These are phyloP conservation scores for Sorex maritimensis DNA, from an alignment of 2,797 vertebrate genomes.

Conservation along the genomic window DNA sequence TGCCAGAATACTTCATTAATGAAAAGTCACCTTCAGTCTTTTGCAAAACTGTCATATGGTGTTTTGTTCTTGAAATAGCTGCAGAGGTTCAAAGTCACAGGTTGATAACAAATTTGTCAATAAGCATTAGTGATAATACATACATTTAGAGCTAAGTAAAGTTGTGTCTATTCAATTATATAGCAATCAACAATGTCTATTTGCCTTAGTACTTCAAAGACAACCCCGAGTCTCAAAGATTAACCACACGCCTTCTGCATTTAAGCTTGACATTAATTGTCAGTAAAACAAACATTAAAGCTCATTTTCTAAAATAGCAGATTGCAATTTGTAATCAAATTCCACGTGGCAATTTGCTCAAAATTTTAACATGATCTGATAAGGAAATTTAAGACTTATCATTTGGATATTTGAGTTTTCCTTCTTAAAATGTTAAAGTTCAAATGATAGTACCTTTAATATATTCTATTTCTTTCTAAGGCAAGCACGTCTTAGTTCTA, in stretches of 20 bases:
- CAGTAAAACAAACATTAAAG: conserved; percentile 73
- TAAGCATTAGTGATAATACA: conserved; percentile 55
- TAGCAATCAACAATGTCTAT: conserved; percentile 67
- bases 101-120: conserved; percentile 60
- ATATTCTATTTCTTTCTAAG: neutral
- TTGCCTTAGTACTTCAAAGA: conserved; percentile 78
- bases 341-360: conserved; percentile 41
- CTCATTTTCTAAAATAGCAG: conserved; percentile 77
- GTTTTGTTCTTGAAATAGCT: conserved; percentile 52
- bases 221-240: conserved; percentile 41
- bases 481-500: too few species aligned
- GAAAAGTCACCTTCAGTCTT: conserved; percentile 39
- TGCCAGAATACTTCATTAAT: neutral
- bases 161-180: conserved; percentile 73
- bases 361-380: neutral
- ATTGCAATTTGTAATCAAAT: conserved; percentile 71
- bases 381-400: neutral
- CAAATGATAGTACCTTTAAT: neutral
- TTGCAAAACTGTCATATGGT: conserved; percentile 13
- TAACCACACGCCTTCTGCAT: conserved; percentile 71
- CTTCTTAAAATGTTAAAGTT: neutral
- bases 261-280: conserved; percentile 69
- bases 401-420: neutral
- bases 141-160: conserved; percentile 60
- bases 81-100: conserved; percentile 47